Conservation (phyloP, 2,888 invertebrate species). For the Rhopalosiphum nymphaeae region DNA sequence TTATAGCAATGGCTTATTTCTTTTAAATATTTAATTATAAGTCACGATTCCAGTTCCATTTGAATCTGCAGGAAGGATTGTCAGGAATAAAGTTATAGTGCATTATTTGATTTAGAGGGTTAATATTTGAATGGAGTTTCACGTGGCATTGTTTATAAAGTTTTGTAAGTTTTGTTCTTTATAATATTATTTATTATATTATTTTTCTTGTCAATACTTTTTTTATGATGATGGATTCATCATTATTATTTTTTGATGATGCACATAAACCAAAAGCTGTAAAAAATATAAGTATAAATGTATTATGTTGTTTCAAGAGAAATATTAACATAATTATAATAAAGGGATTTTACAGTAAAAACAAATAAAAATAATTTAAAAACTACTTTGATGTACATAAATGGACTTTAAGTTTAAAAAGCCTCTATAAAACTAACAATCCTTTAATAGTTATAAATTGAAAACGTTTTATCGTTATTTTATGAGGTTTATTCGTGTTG, state of each 20-base stretch:
- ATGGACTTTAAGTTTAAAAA: slow-evolving; percentile 27
- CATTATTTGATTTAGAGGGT: no score
- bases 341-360: not conserved
- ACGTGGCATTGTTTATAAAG: no score
- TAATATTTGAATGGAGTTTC: no score
- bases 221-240: not conserved
- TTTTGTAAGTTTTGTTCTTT: no score
- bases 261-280: not conserved
- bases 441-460: slow-evolving; percentile 45
- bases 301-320: not conserved
- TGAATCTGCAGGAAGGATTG: no score
- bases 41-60: no score
- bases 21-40: no score
- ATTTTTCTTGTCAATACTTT: no score
- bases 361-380: slow-evolving; percentile 24
- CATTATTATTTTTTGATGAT: not conserved
- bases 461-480: slow-evolving; percentile 48
- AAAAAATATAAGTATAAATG: not conserved
- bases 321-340: not conserved
- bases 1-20: no score
- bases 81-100: no score
- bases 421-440: slow-evolving; percentile 34
- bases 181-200: no score
- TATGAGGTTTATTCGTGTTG: not conserved
- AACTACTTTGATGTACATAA: not conserved